Evolutionary conservation across 2,113 vertebrate genomes (phyloP), one percentile per base, ranked within the genome.

Genomic region (Galemys pyrenaicus): DNA sequence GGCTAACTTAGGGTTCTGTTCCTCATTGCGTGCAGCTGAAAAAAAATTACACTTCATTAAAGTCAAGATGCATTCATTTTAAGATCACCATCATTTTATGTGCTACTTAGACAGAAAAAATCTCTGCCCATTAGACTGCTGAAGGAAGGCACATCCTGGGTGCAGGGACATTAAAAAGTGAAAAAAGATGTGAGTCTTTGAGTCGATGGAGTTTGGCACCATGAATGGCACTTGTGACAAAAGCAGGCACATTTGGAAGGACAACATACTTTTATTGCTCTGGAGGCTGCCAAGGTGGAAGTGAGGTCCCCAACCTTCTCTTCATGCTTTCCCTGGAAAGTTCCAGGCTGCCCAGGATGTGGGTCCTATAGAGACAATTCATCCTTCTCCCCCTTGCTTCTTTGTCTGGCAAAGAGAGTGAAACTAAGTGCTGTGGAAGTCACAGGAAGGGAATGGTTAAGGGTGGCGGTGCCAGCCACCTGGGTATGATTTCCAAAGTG

Each of bases 121-220:
- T 35, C 35, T 28, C 67, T 81, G 46, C 73, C 82, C 81, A 44
- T 67, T 28, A 80, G 68, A 94, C 3, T 58, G 22, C 17, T 78
- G 80, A 26, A 0, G 22, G 82, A 68, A 87, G 58, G 39, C 44
- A 46, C 49, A 39, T 58, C 87, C 79, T 78, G 62, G 73, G 74
- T 73, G 82, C 62, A 73, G 86, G 85, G 83, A 77, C 58, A 79
- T 80, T 74, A 65, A 91, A 89, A 79, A 67, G 56, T 86, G 65
- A 10, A 13, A n/a, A 88, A 56, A 82, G 74, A 41, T 46, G 62
- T 37, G 71, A 35, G 17, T 70, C 70, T 70, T 51, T 30, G 10
- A 44, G 35, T 62, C 1, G 2, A 49, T 65, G 35, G n/a, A 70
- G 64, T 82, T 41, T 60, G 87, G 64, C 90, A 80, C 39, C 35